phyloP scores from a whole-genome alignment of 1,140 invertebrate genomes.

The Macrocentrus cingulum region DNA sequence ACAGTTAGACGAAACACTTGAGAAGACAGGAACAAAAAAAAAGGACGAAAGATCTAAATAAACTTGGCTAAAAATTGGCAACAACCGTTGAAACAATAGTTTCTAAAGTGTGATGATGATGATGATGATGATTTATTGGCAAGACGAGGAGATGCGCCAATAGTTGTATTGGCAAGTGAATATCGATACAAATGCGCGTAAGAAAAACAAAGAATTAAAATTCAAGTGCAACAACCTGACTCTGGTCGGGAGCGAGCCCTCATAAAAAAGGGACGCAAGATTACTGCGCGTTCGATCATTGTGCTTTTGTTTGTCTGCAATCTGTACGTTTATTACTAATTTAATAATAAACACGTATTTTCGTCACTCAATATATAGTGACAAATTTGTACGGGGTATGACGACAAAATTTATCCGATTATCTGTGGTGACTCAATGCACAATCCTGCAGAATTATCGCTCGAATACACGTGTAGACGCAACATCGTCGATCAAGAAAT shows the following conservation, averaged over 20 bases:
- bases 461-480: not conserved
- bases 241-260: slow-evolving; percentile 14
- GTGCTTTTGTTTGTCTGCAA: slow-evolving; percentile 2
- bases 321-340: not conserved
- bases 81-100: not conserved
- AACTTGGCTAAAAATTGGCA: not conserved
- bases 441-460: not conserved
- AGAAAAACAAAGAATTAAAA: slow-evolving; percentile 4
- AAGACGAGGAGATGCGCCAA: no score
- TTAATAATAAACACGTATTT: not conserved
- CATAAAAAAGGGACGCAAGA: slow-evolving; percentile 19
- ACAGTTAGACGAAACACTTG: slow-evolving; percentile 24
- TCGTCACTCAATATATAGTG: no score
- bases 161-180: no score
- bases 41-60: not conserved
- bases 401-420: no score
- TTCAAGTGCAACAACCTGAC: slow-evolving; percentile 15
- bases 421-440: no score
- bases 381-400: no score
- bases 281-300: slow-evolving; percentile 16
- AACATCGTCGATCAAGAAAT: slow-evolving; percentile 5
- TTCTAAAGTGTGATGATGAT: no score
- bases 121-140: no score
- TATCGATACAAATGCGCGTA: not conserved
- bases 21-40: not conserved